Conservation (phyloP, 2,113 vertebrate genomes). For the Megaceryle torquata region DNA sequence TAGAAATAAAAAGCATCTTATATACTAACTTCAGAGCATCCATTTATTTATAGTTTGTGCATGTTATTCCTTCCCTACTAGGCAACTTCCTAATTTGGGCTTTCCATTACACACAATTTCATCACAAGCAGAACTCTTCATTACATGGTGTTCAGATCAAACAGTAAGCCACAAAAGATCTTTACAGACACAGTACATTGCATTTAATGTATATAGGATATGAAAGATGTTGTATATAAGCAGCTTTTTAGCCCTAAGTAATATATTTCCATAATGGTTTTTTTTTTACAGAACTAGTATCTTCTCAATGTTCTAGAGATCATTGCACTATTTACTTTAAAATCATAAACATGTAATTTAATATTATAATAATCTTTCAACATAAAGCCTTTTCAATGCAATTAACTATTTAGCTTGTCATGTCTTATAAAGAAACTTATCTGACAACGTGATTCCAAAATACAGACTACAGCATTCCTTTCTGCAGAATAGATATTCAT, state of each 20-base stretch:
- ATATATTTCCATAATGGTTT: not conserved
- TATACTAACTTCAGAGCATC: not conserved
- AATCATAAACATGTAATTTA: not conserved
- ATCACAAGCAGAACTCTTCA: not conserved
- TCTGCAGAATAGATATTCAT: not conserved
- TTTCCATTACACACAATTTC: constrained; percentile 8
- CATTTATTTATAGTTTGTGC: not conserved
- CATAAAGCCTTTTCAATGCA: not conserved
- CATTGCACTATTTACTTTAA: not conserved
- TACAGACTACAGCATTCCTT: not conserved
- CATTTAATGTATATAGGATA: not conserved
- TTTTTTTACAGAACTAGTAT: not conserved
- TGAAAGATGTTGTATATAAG: constrained; percentile 2
- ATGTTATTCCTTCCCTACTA: not conserved
- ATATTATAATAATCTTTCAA: not conserved
- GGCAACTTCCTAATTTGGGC: not conserved
- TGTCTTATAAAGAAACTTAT: not conserved
- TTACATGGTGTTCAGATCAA: constrained; percentile 2
- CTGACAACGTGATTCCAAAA: not conserved
- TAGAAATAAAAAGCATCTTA: not conserved
- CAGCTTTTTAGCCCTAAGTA: not conserved
- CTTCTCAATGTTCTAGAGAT: not conserved
- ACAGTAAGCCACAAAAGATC: not conserved
- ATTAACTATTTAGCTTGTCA: not conserved
- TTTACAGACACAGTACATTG: not conserved